phyloP scores from a whole-genome alignment of 2,797 vertebrate genomes.

The Falco biarmicus region DNA sequence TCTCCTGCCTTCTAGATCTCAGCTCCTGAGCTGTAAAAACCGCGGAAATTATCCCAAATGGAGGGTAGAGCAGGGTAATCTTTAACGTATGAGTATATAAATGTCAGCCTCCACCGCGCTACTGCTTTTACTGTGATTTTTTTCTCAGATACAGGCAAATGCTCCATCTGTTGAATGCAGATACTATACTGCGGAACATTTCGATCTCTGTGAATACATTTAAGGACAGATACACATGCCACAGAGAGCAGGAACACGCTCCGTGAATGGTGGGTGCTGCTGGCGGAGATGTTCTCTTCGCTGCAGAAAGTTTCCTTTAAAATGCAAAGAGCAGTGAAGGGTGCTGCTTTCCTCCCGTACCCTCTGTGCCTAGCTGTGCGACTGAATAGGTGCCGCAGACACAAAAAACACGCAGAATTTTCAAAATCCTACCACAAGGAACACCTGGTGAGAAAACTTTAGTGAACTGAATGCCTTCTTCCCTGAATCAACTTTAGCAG shows the following conservation, averaged over 20 bases:
- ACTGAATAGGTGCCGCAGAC: neutral
- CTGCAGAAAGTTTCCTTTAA: neutral
- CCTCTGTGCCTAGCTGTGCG: neutral
- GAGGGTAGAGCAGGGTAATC: neutral
- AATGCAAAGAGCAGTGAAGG: neutral
- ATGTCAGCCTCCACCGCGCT: neutral
- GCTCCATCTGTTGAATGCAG: slow-evolving; percentile 18
- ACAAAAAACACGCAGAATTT: neutral
- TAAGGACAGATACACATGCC: neutral
- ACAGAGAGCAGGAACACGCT: neutral
- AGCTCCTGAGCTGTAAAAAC: neutral
- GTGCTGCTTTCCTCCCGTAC: neutral
- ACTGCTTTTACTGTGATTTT: neutral
- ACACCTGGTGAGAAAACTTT: neutral
- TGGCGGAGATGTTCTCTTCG: neutral
- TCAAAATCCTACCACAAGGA: neutral
- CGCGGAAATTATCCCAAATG: neutral
- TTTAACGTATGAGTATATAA: neutral
- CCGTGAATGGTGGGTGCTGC: neutral
- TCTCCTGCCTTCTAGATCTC: neutral
- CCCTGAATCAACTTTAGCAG: neutral
- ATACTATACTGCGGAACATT: neutral
- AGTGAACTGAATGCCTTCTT: neutral
- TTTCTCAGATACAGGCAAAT: neutral
- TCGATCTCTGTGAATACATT: neutral